Conservation (phyloP, 2,888 invertebrate genomes). For the Hemistola chrysoprasaria region DNA sequence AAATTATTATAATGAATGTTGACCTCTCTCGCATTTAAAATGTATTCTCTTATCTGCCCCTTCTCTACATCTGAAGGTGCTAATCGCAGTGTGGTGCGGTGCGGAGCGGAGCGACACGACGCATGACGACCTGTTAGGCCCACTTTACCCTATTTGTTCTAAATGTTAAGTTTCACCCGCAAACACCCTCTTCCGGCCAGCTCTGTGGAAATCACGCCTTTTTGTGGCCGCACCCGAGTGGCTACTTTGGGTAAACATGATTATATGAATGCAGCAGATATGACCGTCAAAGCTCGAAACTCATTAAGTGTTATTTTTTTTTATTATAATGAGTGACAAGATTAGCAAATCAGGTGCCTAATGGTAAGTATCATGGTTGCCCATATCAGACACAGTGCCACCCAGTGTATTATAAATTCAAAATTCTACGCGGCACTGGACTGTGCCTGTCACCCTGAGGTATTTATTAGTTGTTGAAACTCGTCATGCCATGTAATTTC, state of each 20-base stretch:
- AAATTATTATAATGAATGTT: too few species aligned
- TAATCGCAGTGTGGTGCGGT: constrained; percentile 51
- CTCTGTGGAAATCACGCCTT: constrained; percentile 71
- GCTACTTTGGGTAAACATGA: constrained; percentile 50
- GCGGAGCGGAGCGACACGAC: constrained; percentile 42
- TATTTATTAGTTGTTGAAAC: too few species aligned
- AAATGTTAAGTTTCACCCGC: constrained; percentile 67
- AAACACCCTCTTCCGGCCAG: constrained; percentile 71
- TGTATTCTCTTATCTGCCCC: constrained; percentile 22
- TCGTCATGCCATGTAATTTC: too few species aligned
- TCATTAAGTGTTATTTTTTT: too few species aligned
- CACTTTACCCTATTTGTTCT: constrained; percentile 72
- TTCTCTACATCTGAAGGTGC: constrained; percentile 60
- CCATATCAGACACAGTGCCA: too few species aligned
- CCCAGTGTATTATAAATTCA: too few species aligned
- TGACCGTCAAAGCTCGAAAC: neutral
- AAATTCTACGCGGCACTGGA: too few species aligned
- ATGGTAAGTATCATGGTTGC: too few species aligned
- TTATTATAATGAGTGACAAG: too few species aligned
- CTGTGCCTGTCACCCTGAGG: too few species aligned
- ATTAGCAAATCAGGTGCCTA: too few species aligned
- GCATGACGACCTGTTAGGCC: constrained; percentile 58
- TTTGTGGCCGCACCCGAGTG: constrained; percentile 52
- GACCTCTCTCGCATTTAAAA: neutral
- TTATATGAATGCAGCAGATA: constrained; percentile 26